These are phyloP conservation scores for Hemistola chrysoprasaria DNA, from an alignment of 2,888 invertebrate genomes.

Conservation along the genomic window DNA sequence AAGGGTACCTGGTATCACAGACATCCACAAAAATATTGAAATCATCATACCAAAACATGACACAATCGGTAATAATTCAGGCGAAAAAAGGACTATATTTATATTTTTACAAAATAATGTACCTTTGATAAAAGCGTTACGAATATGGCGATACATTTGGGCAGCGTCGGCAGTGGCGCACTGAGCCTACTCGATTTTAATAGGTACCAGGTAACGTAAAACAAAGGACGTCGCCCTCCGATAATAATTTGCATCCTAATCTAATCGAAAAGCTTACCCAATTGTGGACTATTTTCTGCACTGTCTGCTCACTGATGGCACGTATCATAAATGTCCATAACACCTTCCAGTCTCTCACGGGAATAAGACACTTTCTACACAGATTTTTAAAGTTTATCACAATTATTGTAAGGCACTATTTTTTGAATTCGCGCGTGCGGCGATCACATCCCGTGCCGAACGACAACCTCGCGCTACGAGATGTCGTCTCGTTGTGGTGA, in stretches of 20 bases:
- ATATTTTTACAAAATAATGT: conserved; percentile 2
- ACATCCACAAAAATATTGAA: too few relatives aligned
- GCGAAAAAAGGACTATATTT: neutral
- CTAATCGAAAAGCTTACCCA: conserved; percentile 80
- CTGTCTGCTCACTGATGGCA: conserved; percentile 67
- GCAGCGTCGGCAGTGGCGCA: conserved; percentile 31
- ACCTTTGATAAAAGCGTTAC: conserved; percentile 39
- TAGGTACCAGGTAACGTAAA: conserved; percentile 16
- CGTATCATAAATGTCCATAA: conserved; percentile 62
- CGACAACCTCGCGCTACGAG: conserved; percentile 78
- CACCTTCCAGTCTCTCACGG: conserved; percentile 66
- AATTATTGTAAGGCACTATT: conserved; percentile 57
- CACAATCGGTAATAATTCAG: neutral
- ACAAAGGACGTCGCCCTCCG: conserved; percentile 57
- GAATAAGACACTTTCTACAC: conserved; percentile 57
- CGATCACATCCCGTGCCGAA: conserved; percentile 56
- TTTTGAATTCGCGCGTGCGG: conserved; percentile 53
- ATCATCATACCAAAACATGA: too few relatives aligned
- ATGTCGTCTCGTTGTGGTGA: conserved; percentile 79
- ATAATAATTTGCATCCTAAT: conserved; percentile 79
- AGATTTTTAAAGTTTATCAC: conserved; percentile 59
- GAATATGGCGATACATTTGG: conserved; percentile 46
- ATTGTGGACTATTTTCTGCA: conserved; percentile 78
- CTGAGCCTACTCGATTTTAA: conserved; percentile 45
- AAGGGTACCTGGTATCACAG: too few relatives aligned